These are phyloP conservation scores for Parasteatoda lunata DNA, from an alignment of 2,888 invertebrate genomes.

Conservation along the genomic window DNA sequence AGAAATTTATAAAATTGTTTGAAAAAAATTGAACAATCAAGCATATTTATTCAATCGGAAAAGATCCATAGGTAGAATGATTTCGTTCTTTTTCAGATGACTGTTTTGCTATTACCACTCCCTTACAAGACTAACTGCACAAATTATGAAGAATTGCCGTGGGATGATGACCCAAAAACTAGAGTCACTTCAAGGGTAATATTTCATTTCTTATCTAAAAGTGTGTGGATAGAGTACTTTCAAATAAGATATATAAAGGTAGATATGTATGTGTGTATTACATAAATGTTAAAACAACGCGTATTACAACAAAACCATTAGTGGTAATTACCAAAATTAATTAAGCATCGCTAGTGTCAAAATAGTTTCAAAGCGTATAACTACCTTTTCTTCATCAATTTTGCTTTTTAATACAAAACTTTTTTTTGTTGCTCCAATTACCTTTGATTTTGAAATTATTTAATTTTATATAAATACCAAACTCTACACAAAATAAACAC, in stretches of 20 bases:
- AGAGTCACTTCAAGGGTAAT: conserved; percentile 48
- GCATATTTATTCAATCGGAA: too few species aligned
- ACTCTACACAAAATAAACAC: too few species aligned
- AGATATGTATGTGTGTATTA: not conserved
- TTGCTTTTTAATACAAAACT: too few species aligned
- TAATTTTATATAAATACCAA: too few species aligned
- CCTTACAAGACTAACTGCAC: conserved; percentile 67
- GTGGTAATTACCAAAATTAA: not conserved
- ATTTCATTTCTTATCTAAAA: not conserved
- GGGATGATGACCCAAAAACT: conserved; percentile 15
- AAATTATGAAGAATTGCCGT: conserved; percentile 37
- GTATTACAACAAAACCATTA: not conserved
- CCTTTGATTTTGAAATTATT: too few species aligned
- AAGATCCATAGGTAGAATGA: too few species aligned
- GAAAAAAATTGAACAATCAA: too few species aligned
- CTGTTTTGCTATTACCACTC: conserved; percentile 30
- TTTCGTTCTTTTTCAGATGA: conserved; percentile 19
- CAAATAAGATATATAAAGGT: not conserved
- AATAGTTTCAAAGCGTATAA: not conserved
- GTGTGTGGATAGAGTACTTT: too few species aligned
- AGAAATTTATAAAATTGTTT: too few species aligned
- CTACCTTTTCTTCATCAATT: not conserved
- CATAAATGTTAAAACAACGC: not conserved
- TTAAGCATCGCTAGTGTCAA: not conserved
- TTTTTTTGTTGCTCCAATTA: too few species aligned